Evolutionary conservation across 2,113 vertebrate species (phyloP).

Genomic region (Amphilophus citrinellus): DNA sequence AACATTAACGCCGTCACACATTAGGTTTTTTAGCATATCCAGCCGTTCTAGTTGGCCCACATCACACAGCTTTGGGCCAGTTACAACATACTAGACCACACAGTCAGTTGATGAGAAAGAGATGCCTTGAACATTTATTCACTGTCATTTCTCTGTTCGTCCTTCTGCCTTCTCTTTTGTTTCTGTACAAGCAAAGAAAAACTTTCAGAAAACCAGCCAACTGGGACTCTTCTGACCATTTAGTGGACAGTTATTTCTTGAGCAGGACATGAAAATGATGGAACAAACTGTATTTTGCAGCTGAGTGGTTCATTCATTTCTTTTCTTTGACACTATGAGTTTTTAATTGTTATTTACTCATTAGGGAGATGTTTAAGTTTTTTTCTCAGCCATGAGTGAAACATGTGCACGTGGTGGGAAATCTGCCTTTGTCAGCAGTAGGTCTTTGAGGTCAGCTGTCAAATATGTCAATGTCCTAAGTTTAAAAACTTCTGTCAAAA

Average conservation of each 20-base stretch:
- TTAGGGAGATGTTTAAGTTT: not conserved
- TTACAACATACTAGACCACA: not conserved
- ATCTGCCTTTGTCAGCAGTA: not conserved
- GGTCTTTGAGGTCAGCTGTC: not conserved
- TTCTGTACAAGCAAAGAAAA: not conserved
- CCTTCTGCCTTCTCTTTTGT: not conserved
- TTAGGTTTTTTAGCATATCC: not conserved
- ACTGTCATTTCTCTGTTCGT: not conserved
- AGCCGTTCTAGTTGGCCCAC: not conserved
- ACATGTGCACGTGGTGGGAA: not conserved
- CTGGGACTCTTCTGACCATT: not conserved
- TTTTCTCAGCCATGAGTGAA: not conserved
- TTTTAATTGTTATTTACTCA: not conserved
- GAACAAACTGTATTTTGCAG: not conserved
- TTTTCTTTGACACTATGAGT: not conserved
- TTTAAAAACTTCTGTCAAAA: slow-evolving; percentile 1
- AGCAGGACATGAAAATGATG: not conserved
- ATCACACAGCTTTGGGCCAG: not conserved
- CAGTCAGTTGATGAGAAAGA: not conserved
- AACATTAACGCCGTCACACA: not conserved
- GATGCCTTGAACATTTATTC: not conserved
- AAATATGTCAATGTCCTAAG: not conserved
- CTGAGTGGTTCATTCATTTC: accelerated
- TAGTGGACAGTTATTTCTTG: not conserved
- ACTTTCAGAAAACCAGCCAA: not conserved